Evolutionary conservation across 1,140 invertebrate species (phyloP).

Genomic region (Penaeus japonicus): DNA sequence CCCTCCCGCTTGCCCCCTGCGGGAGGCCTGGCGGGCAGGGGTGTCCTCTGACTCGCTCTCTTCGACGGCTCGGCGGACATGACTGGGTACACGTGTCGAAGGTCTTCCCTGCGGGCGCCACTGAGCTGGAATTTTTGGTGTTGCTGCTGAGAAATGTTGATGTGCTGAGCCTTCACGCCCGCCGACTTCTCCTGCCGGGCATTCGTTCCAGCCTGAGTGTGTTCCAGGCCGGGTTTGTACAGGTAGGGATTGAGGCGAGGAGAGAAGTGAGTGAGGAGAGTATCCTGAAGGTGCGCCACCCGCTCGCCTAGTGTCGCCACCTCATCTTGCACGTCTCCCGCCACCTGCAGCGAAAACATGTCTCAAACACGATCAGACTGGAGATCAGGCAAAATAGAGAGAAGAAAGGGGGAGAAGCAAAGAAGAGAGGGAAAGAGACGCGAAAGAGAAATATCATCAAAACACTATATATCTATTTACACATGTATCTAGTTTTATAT

Average conservation of each 20-base stretch:
- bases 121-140: neutral
- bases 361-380: too few relatives aligned
- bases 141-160: neutral
- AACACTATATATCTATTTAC: too few relatives aligned
- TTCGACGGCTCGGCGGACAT: neutral
- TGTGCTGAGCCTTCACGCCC: neutral
- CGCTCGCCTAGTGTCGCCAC: slow-evolving; percentile 27
- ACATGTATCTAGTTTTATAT: too few relatives aligned
- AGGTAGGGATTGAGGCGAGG: slow-evolving; percentile 33
- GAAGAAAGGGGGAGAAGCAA: too few relatives aligned
- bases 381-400: too few relatives aligned
- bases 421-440: too few relatives aligned
- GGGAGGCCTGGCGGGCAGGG: neutral
- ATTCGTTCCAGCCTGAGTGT: neutral
- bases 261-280: slow-evolving; percentile 35
- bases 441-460: too few relatives aligned
- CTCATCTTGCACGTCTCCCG: slow-evolving; percentile 37
- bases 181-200: neutral
- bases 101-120: neutral
- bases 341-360: slow-evolving; percentile 4
- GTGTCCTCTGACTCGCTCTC: neutral
- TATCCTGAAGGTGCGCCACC: slow-evolving; percentile 35
- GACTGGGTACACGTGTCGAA: slow-evolving; percentile 12
- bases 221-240: neutral
- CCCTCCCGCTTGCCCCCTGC: too few relatives aligned